Evolutionary conservation across 2,113 vertebrate species (phyloP), one percentile per base, ranked within the genome.

Genomic region (Paradoxurus hermaphroditus): DNA sequence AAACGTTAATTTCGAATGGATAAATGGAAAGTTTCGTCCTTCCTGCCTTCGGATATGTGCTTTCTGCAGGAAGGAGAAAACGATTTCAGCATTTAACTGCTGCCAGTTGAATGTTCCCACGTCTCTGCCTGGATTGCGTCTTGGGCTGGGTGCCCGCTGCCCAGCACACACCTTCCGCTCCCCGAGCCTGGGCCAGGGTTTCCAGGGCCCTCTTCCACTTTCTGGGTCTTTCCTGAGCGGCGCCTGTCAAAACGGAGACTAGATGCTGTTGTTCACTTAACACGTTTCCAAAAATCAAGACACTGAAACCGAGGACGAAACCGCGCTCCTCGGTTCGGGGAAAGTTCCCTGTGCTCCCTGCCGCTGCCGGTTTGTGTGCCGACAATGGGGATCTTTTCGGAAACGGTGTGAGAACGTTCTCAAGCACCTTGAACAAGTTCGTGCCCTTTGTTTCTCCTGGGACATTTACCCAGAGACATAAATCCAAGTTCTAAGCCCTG

Each of bases 291-390:
- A n/a, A 75, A 90, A 41, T 70, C 68, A 46, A 81, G 89, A 65
- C 27, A 4, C 16, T 34, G n/a, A 53, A 65, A 29, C 49, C 11
- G 18, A 77, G 7, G 25, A 27, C 21, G 75, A 29, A 73, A 13
- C 3, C 1, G 11, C 0, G 12, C n/a, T 25, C 2, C 15, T 41
- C 0, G 0, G 23, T 4, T 3, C 14, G 23, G 73, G 63, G 36
- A 27, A 39, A 41, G 21, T 10, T 2, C 5, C 19, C 3, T 4
- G 18, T 11, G 5, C 5, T 36, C 29, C 13, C 25, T 4, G 1
- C 9, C 0, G 11, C 34, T 19, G 4, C 49, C 1, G 11, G 7
- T 4, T 12, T 12, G 36, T 18, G 2, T 27, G 70, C 46, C 29
- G 7, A 18, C 8, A 4, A 15, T 27, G 25, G 7, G 13, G 16